Percentiles rank a stretch among this genome's conserved stretches.
Conservation (phyloP, 2,113 vertebrate genomes). For the Zosterops hypoxanthus region DNA sequence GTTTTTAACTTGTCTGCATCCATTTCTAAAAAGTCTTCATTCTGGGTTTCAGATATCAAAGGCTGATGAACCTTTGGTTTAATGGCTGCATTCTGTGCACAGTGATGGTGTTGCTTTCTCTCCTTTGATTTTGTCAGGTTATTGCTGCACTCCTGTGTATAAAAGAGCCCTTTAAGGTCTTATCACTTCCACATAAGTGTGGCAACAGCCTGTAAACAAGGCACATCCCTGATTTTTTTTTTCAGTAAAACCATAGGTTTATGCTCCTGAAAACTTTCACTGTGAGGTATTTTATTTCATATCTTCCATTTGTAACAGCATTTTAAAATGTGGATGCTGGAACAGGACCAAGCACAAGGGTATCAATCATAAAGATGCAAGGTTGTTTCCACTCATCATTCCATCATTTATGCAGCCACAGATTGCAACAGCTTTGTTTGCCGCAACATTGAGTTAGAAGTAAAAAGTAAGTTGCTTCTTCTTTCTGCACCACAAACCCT, state of each 20-base stretch:
- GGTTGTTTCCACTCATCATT: neutral
- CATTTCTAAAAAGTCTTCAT: neutral
- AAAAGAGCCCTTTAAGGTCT: neutral
- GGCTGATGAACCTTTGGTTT: neutral
- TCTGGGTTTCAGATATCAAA: neutral
- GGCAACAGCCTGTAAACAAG: neutral
- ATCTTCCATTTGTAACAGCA: neutral
- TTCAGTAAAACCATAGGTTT: neutral
- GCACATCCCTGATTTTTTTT: neutral
- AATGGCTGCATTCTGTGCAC: neutral
- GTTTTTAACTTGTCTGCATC: neutral
- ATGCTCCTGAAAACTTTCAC: neutral
- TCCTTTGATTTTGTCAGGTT: neutral
- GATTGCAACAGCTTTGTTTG: neutral
- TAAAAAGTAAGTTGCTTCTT: neutral
- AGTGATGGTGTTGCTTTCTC: neutral
- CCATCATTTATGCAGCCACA: neutral
- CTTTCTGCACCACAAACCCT: neutral
- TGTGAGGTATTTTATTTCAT: neutral
- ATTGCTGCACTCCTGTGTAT: fast-evolving
- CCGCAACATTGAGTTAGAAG: neutral
- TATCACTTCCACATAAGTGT: neutral
- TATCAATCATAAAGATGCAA: neutral
- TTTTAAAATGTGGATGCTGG: neutral
- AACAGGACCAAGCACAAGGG: neutral